A percentile compares a stretch with the other conserved stretches of the same genome.
These are phyloP conservation scores for Coracias cyanogaster DNA, from an alignment of 2,797 vertebrate species.

Conservation along the genomic window DNA sequence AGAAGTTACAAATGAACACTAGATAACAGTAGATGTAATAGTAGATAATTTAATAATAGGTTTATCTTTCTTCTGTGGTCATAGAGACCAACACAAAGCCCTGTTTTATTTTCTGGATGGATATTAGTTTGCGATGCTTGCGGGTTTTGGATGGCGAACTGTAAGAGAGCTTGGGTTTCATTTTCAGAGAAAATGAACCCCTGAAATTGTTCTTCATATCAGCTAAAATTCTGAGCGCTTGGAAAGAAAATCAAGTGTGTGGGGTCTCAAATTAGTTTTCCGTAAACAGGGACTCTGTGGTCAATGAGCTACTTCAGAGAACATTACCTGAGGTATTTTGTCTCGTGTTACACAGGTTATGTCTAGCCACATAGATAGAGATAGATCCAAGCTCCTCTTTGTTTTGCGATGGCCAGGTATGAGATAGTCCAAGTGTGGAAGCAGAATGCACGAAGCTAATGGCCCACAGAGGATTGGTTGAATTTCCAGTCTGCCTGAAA, in stretches of 20 bases:
- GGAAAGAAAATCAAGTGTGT: background rate
- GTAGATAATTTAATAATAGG: conserved; percentile 48
- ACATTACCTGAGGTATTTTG: background rate
- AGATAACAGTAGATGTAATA: conserved; percentile 61
- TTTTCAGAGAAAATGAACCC: conserved; percentile 1
- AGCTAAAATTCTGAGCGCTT: background rate
- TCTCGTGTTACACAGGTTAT: background rate
- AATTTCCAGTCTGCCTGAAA: background rate
- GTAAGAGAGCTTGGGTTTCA: background rate
- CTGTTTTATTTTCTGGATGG: conserved; percentile 34
- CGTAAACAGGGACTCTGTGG: background rate
- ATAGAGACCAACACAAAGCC: conserved; percentile 15
- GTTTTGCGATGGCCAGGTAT: background rate
- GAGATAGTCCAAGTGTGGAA: background rate
- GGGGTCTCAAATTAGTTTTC: conserved; percentile 18
- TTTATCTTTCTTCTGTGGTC: conserved; percentile 52
- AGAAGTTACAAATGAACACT: conserved; percentile 48
- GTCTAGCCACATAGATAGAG: background rate
- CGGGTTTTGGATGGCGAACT: background rate
- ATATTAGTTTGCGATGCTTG: conserved; percentile 48
- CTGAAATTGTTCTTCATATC: conserved; percentile 24
- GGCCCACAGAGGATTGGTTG: background rate
- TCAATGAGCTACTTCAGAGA: conserved; percentile 48
- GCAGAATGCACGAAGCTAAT: conserved; percentile 3
- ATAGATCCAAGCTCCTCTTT: background rate